These are phyloP conservation scores for Taurulus bubalis DNA, from an alignment of 2,113 vertebrate species.

Conservation along the genomic window DNA sequence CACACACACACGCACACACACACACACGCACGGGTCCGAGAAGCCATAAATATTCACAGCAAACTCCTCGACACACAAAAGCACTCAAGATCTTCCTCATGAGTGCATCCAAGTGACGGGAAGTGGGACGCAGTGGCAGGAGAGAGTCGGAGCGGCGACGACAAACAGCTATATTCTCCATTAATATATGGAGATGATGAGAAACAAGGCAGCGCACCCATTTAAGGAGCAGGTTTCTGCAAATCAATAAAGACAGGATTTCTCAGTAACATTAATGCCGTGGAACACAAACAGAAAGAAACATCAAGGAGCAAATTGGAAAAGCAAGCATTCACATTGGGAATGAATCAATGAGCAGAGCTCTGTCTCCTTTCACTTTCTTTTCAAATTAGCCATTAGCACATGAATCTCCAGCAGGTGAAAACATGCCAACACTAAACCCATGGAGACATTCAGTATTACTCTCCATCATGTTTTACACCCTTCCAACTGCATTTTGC, in stretches of 20 bases:
- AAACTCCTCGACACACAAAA: slow-evolving; percentile 70
- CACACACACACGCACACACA: slow-evolving; percentile 15
- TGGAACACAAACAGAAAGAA: slow-evolving; percentile 26
- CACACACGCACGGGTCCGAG: slow-evolving; percentile 19
- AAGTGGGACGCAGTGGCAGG: slow-evolving; percentile 27
- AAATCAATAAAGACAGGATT: slow-evolving; percentile 25
- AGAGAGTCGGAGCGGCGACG: slow-evolving; percentile 18
- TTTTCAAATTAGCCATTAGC: neutral
- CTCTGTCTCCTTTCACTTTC: neutral
- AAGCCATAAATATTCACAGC: slow-evolving; percentile 63
- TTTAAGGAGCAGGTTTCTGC: slow-evolving; percentile 14
- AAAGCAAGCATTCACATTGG: slow-evolving; percentile 6
- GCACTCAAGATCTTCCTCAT: slow-evolving; percentile 63
- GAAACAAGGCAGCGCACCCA: neutral
- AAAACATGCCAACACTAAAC: slow-evolving; percentile 17
- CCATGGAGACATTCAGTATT: slow-evolving; percentile 21
- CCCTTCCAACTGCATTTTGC: neutral
- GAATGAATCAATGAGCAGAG: slow-evolving; percentile 18
- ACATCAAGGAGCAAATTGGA: slow-evolving; percentile 16
- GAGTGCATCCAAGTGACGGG: slow-evolving; percentile 40
- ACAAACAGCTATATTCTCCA: slow-evolving; percentile 39
- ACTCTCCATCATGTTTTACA: slow-evolving; percentile 21
- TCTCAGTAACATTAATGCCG: neutral
- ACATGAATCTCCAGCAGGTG: slow-evolving; percentile 16
- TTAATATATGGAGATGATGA: slow-evolving; percentile 30